Evolutionary conservation across 2,888 invertebrate genomes (phyloP).

Genomic region (Clanis bilineata): DNA sequence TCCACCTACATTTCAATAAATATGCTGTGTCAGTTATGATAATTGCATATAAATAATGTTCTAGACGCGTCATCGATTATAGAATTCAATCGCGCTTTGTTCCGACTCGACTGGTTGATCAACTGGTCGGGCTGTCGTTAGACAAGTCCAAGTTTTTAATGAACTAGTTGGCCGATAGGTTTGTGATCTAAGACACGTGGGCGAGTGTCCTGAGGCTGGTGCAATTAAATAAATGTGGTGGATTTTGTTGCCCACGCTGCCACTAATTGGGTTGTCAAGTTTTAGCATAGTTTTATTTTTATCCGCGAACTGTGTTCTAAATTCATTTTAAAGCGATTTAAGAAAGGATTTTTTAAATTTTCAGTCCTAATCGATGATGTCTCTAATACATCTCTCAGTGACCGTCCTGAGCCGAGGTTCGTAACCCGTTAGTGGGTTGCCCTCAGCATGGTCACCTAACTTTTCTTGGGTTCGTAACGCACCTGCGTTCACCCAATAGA

Average conservation of each 20-base stretch:
- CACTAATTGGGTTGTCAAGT: background rate
- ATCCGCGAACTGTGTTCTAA: background rate
- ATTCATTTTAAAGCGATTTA: too few species aligned
- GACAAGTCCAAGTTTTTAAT: background rate
- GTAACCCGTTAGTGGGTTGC: too few species aligned
- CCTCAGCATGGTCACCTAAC: too few species aligned
- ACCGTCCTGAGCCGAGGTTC: too few species aligned
- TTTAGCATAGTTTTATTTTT: background rate
- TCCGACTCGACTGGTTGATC: background rate
- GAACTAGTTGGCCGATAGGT: background rate
- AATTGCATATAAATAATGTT: slow-evolving; percentile 5
- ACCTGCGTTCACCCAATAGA: too few species aligned
- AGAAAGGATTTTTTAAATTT: too few species aligned
- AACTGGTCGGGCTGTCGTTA: background rate
- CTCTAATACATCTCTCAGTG: too few species aligned
- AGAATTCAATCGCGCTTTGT: slow-evolving; percentile 5
- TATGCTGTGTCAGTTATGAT: slow-evolving; percentile 2
- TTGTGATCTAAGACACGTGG: slow-evolving; percentile 38
- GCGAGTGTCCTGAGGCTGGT: slow-evolving; percentile 35
- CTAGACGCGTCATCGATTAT: background rate
- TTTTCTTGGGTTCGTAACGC: too few species aligned
- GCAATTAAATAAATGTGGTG: slow-evolving; percentile 4
- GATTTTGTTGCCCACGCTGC: background rate
- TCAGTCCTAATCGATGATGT: too few species aligned
- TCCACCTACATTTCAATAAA: slow-evolving; percentile 11